A percentile compares a stretch with the other conserved stretches of the same genome.
phyloP scores from a whole-genome alignment of 1,140 invertebrate species.

The Archivesica marissinica region DNA sequence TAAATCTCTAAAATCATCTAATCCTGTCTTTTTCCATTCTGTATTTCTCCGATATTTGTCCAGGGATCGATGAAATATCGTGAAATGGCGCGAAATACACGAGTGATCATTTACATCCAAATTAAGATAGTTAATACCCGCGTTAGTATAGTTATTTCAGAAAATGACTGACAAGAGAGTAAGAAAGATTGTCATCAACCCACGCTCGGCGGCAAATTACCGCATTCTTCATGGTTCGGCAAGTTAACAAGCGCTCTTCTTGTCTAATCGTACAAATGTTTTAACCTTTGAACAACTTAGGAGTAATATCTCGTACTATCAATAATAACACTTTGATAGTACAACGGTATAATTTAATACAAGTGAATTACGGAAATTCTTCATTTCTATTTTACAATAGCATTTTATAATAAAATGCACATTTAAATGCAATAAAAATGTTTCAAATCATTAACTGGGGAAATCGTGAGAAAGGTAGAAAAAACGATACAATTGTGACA shows the following conservation, averaged over 20 bases:
- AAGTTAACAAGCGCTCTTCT: conserved; percentile 7
- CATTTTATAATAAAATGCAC: background rate
- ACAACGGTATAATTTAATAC: background rate
- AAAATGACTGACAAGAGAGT: background rate
- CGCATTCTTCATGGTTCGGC: background rate
- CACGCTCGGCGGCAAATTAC: background rate
- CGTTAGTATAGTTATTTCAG: background rate
- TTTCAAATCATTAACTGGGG: background rate
- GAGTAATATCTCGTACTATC: background rate
- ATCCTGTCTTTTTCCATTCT: too few relatives aligned
- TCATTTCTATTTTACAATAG: background rate
- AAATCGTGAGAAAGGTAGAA: background rate
- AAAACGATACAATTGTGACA: too few relatives aligned
- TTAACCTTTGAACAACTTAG: background rate
- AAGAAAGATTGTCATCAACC: background rate
- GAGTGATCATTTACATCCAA: background rate
- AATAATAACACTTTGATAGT: background rate
- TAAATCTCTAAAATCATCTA: too few relatives aligned
- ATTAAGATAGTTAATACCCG: background rate
- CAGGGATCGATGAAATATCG: background rate
- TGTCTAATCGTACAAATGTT: background rate
- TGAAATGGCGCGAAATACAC: background rate
- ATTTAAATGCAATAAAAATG: background rate
- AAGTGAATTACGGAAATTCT: background rate
- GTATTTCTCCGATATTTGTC: too few relatives aligned